A percentile compares a stretch with the other conserved stretches of the same genome.
Evolutionary conservation across 1,140 invertebrate genomes (phyloP).

Genomic region (Cardiocondyla obscurior): DNA sequence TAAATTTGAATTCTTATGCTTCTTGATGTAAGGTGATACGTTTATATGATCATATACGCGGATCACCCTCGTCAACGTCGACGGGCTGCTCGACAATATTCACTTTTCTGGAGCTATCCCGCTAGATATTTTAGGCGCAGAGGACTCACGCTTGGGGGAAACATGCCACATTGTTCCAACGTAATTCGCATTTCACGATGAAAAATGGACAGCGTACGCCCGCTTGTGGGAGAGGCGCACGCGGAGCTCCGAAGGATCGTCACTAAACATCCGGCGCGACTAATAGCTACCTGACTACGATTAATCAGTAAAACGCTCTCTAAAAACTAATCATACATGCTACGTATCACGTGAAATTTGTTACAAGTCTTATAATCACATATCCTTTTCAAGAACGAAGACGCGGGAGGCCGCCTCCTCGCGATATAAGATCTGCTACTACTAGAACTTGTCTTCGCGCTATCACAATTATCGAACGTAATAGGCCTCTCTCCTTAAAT

Average conservation of each 20-base stretch:
- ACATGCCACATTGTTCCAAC: slow-evolving; percentile 5
- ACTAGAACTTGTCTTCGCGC: slow-evolving; percentile 75
- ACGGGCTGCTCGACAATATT: neutral
- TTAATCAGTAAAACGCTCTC: slow-evolving; percentile 43
- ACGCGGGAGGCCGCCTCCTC: slow-evolving; percentile 72
- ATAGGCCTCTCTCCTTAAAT: slow-evolving; percentile 36
- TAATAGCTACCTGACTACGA: slow-evolving; percentile 64
- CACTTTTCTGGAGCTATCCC: neutral
- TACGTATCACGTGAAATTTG: slow-evolving; percentile 80
- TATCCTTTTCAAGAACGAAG: slow-evolving; percentile 75
- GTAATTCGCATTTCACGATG: slow-evolving; percentile 26
- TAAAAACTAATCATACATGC: slow-evolving; percentile 56
- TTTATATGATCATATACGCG: neutral
- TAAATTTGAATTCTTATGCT: neutral
- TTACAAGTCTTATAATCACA: slow-evolving; percentile 79
- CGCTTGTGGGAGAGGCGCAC: neutral
- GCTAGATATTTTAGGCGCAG: neutral
- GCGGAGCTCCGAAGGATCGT: neutral
- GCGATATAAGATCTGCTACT: slow-evolving; percentile 73
- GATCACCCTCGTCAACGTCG: neutral
- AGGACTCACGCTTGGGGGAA: neutral
- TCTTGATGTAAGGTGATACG: neutral
- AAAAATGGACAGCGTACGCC: slow-evolving; percentile 11
- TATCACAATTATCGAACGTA: slow-evolving; percentile 76
- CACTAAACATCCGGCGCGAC: slow-evolving; percentile 20